phyloP scores from a whole-genome alignment of 2,113 vertebrate genomes.

The Cryptomyrus ogoouensis region DNA sequence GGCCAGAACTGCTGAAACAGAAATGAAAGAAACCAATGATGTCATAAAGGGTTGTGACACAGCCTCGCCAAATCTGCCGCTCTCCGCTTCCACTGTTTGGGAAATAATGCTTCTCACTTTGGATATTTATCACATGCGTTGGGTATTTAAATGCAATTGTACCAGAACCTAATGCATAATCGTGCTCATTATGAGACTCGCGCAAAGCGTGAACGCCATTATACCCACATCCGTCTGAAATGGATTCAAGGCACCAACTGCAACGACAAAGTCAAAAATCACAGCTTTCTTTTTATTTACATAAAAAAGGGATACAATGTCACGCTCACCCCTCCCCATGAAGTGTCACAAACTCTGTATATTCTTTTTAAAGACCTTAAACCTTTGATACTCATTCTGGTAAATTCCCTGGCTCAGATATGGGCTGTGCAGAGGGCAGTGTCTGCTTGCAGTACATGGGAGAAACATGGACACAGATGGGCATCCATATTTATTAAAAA shows the following conservation, averaged over 20 bases:
- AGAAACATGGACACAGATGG: conserved; percentile 11
- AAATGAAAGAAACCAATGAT: background rate
- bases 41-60: background rate
- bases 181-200: background rate
- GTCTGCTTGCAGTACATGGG: background rate
- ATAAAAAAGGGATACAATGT: background rate
- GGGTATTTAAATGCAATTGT: background rate
- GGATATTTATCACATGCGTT: background rate
- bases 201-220: background rate
- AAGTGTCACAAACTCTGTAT: background rate
- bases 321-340: background rate
- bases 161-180: background rate
- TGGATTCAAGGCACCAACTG: background rate
- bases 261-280: background rate
- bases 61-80: background rate
- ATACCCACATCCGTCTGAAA: background rate
- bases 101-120: background rate
- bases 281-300: background rate
- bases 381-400: background rate
- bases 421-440: too few species aligned
- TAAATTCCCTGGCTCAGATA: background rate
- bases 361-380: background rate
- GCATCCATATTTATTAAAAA: conserved; percentile 25
- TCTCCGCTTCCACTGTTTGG: background rate
- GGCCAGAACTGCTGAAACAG: background rate